These are phyloP conservation scores for Mycetomoellerius zeteki DNA, from an alignment of 1,140 invertebrate species.

Conservation along the genomic window DNA sequence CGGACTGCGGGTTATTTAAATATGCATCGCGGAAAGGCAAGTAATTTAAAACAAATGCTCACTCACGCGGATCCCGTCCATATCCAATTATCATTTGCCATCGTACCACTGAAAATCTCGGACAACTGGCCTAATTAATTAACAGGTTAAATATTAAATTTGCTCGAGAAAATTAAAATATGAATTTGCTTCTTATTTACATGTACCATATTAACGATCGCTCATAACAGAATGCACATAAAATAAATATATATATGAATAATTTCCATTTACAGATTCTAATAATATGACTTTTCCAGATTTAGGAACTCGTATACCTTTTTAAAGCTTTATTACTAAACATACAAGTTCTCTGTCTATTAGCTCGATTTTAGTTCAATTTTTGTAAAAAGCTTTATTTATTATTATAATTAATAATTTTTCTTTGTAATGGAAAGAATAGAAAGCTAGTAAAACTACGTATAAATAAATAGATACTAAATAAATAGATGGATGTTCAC, in stretches of 20 bases:
- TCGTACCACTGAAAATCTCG: slow-evolving; percentile 52
- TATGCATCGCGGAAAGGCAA: slow-evolving; percentile 53
- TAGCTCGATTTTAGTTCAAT: neutral
- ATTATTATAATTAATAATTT: neutral
- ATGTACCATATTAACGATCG: neutral
- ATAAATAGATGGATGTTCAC: neutral
- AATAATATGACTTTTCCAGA: neutral
- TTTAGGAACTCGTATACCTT: neutral
- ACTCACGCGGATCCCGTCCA: slow-evolving; percentile 21
- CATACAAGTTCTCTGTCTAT: neutral
- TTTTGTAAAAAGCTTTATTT: neutral
- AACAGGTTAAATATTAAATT: slow-evolving; percentile 55
- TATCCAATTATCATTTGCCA: slow-evolving; percentile 57
- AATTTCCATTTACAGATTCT: neutral
- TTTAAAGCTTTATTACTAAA: neutral
- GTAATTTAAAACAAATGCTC: slow-evolving; percentile 63
- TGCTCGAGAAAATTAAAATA: slow-evolving; percentile 36
- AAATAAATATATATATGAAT: neutral
- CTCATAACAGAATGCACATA: neutral
- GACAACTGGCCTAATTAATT: slow-evolving; percentile 53
- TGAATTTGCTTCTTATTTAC: slow-evolving; percentile 42
- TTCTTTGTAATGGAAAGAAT: neutral
- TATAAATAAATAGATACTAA: neutral
- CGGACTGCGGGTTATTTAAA: slow-evolving; percentile 60
- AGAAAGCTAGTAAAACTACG: neutral